Base-by-base conservation (phyloP, 2,797 vertebrate species). In the Hemibagrus guttatus region DNA sequence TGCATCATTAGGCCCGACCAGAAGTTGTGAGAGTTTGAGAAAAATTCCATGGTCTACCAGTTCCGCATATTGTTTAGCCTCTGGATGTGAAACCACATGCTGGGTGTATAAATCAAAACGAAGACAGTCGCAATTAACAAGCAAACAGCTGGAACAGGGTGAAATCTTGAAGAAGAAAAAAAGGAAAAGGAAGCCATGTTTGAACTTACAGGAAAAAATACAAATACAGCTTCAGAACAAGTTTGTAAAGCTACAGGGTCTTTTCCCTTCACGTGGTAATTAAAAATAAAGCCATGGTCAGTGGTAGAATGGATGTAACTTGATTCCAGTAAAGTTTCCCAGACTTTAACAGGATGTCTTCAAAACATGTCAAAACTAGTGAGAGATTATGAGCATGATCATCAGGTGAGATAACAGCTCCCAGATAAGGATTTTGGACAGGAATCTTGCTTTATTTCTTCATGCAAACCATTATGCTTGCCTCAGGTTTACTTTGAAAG, bases 351-450 rank as follows among this genome's bases (percentile, higher is more conserved):
- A 86, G 66, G 79, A 74, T 91, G 84, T 90, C 84, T 84, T 35
- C 78, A 52, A 85, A 12, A 80, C 87, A 76, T 74, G 86, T 89
- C 89, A 89, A 89, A 90, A 87, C 83, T 86, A 87, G 82, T 42
- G 83, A 31, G 54, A 69, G 59, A 46, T 86, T 78, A 84, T 2
- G 19, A 80, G 63, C 81, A 79, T 63, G 81, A 71, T 58, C 42
- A 76, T 42, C 85, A 84, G 63, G 75, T 88, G 74, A 87, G 59
- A 87, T 74, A 74, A 31, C 84, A 83, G 72, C 87, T 61, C 56
- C 56, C 46, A 54, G 79, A 85, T 86, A 75, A 75, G 61, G 59
- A 75, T 72, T 87, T 89, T 81, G 82, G 74, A 78, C 74, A 69
- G 19, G 17, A 8, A 8, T 78, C n/a, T 84, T 71, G 31, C 28